Percentiles rank a stretch among this genome's conserved stretches.
Evolutionary conservation across 2,888 invertebrate species (phyloP).

Genomic region (Arctia plantaginis): DNA sequence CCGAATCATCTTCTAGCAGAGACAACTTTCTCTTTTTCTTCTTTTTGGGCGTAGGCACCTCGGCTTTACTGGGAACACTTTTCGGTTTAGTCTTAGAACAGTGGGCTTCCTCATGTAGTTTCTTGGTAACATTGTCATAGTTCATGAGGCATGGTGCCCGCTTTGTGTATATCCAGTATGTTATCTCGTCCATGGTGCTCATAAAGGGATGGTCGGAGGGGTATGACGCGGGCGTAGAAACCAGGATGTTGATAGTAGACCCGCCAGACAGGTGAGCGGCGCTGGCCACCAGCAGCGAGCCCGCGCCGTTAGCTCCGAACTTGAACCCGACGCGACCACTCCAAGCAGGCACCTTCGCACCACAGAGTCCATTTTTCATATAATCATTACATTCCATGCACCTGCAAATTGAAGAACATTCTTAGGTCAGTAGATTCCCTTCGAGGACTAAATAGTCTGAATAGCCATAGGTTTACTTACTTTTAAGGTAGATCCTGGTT

Average conservation of each 20-base stretch:
- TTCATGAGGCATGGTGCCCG: conserved; percentile 80
- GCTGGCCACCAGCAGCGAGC: conserved; percentile 62
- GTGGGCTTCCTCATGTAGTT: conserved; percentile 64
- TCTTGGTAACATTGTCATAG: conserved; percentile 72
- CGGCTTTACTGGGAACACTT: conserved; percentile 59
- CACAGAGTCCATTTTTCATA: conserved; percentile 48
- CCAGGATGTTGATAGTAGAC: conserved; percentile 52
- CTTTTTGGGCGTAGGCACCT: conserved; percentile 65
- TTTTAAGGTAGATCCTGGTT: conserved; percentile 20
- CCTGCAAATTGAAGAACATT: conserved; percentile 61
- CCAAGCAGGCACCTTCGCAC: conserved; percentile 37
- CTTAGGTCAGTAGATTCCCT: conserved; percentile 25
- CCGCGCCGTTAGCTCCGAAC: conserved; percentile 52
- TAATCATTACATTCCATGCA: conserved; percentile 74
- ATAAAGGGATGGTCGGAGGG: conserved; percentile 70
- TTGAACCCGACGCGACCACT: conserved; percentile 52
- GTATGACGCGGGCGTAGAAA: conserved; percentile 34
- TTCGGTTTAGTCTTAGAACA: conserved; percentile 64
- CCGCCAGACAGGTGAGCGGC: conserved; percentile 59
- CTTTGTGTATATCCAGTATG: conserved; percentile 80
- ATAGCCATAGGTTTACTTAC: conserved; percentile 23
- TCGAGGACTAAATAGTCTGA: conserved; percentile 12
- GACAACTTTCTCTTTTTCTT: conserved; percentile 75
- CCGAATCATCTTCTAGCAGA: conserved; percentile 70
- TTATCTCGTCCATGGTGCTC: conserved; percentile 82